phyloP scores from a whole-genome alignment of 2,888 invertebrate genomes.

The Hirudinaria manillensis region DNA sequence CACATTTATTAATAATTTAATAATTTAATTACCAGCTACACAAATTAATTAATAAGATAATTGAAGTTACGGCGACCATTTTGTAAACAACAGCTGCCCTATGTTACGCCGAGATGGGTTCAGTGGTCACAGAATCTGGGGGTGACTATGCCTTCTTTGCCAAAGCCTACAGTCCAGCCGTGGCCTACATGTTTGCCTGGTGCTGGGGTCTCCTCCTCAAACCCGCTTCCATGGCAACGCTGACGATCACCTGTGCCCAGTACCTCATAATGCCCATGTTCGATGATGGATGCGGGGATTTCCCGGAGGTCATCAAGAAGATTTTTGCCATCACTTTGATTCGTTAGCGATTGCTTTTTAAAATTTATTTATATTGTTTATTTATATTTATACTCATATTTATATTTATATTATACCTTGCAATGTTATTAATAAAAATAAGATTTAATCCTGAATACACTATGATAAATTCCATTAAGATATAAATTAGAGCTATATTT shows the following conservation, averaged over 20 bases:
- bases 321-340: constrained; percentile 62
- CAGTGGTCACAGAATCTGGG: constrained; percentile 70
- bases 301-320: constrained; percentile 34
- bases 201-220: constrained; percentile 45
- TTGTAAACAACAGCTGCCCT: constrained; percentile 29
- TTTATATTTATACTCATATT: neutral
- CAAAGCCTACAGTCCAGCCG: constrained; percentile 57
- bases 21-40: too few relatives aligned
- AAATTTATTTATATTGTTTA: neutral
- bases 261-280: constrained; percentile 47
- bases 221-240: constrained; percentile 54
- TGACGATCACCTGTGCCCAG: constrained; percentile 55
- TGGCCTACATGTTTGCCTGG: constrained; percentile 68
- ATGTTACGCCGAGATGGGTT: constrained; percentile 66
- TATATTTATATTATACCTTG: too few relatives aligned
- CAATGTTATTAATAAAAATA: neutral
- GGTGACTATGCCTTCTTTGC: constrained; percentile 73
- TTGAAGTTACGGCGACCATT: neutral
- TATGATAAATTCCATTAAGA: too few relatives aligned
- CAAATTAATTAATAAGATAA: neutral
- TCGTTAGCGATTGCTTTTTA: constrained; percentile 40
- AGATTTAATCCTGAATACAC: too few relatives aligned
- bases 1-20: too few relatives aligned
- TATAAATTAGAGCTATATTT: too few relatives aligned
- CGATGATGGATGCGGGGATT: constrained; percentile 41